These are phyloP conservation scores for Nixonia krombeini DNA, from an alignment of 1,140 invertebrate species.

Conservation along the genomic window DNA sequence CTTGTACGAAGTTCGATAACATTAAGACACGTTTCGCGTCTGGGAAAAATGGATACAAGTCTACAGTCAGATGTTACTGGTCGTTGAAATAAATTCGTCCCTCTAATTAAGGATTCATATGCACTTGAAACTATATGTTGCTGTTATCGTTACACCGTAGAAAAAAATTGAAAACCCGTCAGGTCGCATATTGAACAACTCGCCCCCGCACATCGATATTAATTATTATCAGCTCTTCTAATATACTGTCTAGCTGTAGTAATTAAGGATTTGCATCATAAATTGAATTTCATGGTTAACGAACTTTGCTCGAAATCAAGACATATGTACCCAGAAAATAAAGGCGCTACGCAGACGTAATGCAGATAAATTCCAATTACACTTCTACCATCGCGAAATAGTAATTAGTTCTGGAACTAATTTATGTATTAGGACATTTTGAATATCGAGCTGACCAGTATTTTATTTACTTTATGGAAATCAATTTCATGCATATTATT, in stretches of 20 bases:
- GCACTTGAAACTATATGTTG: slow-evolving; percentile 17
- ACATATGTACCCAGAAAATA: slow-evolving; percentile 24
- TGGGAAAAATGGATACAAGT: too few species aligned
- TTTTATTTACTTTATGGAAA: too few species aligned
- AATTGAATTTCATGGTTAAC: slow-evolving; percentile 51
- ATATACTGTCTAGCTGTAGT: slow-evolving; percentile 30
- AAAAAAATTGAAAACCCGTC: slow-evolving; percentile 27
- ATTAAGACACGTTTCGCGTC: too few species aligned
- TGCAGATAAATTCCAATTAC: slow-evolving; percentile 37
- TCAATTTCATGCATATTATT: too few species aligned
- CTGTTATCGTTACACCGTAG: slow-evolving; percentile 24
- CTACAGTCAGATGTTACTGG: too few species aligned
- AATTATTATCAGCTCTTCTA: slow-evolving; percentile 45
- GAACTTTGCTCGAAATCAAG: slow-evolving; percentile 37
- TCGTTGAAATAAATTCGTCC: background rate
- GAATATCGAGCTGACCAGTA: too few species aligned
- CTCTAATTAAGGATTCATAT: slow-evolving; percentile 24
- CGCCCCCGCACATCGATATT: slow-evolving; percentile 50
- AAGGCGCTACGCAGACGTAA: slow-evolving; percentile 19
- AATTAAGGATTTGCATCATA: slow-evolving; percentile 55
- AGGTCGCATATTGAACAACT: too few species aligned
- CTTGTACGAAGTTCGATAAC: too few species aligned
- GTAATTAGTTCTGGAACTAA: slow-evolving; percentile 13
- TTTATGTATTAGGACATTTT: background rate
- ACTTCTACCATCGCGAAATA: slow-evolving; percentile 31